Base-by-base conservation (phyloP, 2,797 vertebrate species). In the Notamacropus eugenii region DNA sequence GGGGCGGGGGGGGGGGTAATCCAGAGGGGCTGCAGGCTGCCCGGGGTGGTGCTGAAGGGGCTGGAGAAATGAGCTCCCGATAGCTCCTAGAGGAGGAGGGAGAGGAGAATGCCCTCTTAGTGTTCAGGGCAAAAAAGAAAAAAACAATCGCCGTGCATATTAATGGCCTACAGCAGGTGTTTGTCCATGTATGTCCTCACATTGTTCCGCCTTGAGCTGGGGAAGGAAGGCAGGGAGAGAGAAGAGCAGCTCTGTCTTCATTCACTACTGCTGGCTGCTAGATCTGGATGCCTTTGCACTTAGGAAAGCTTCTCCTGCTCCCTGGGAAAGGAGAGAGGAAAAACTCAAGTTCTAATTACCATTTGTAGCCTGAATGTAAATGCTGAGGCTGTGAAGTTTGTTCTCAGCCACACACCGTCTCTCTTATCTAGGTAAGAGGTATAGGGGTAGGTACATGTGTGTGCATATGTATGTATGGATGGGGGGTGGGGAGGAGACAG, bases 101-200 rank as follows among this genome's bases (percentile, higher is more conserved):
- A 95, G 98, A 98, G 98, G 98, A 98, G 98, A 98, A 57, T 87
- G 74, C 74, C 74, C 74, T 82, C 74, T 87, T 87, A 87, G 74
- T 87, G 40, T 87, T 46, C 74, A 87, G 74, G 97, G 96, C 97
- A 40, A 82, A 90, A 97, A 11, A 74, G 19, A 24, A 58, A 97
- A 94, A 98, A 96, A 52, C 52, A 96, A 55, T 95, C 98, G 97
- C 97, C 55, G 97, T 96, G 98, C 98, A 99, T 98, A 97, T 98
- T 98, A 98, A 99, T 98, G 95, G 74, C 97, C 29, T 98, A 97
- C 97, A 98, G 98, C 99, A 99, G 99, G 99, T 99, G 99, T 98
- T 98, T 98, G 97, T 97, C 57, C 92, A 96, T 98, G 98, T 97
- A 97, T 98, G 97, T 98, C 95, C 98, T 98, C 54, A 95, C 97